These are phyloP conservation scores for Plectrocnemia conspersa DNA, from an alignment of 1,140 invertebrate genomes.

Conservation along the genomic window DNA sequence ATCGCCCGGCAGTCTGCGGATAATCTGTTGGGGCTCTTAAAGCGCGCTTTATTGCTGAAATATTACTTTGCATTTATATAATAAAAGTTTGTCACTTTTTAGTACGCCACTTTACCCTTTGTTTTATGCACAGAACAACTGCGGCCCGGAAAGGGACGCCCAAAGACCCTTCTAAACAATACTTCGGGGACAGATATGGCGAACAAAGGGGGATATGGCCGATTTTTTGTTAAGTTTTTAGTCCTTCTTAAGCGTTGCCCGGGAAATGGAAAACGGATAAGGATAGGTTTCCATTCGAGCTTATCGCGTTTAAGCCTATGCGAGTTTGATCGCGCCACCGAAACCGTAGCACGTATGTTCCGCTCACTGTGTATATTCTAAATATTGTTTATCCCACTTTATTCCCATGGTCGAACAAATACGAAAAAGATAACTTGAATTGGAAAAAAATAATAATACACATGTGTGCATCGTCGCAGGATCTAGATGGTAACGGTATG, in stretches of 20 bases:
- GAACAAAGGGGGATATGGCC: constrained; percentile 23
- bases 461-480: too few relatives aligned
- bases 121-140: constrained; percentile 29
- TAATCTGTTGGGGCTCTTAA: constrained; percentile 1
- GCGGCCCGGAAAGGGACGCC: constrained; percentile 12
- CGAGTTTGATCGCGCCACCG: constrained; percentile 2
- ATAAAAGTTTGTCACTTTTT: constrained; percentile 34
- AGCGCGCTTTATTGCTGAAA: constrained; percentile 10
- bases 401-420: too few relatives aligned
- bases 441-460: too few relatives aligned
- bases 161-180: constrained; percentile 24
- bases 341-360: too few relatives aligned
- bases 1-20: background rate
- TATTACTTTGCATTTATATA: constrained; percentile 30
- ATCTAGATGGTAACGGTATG: too few relatives aligned
- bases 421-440: too few relatives aligned
- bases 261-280: constrained; percentile 20
- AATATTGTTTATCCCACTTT: too few relatives aligned
- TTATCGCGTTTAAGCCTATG: constrained; percentile 15
- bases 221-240: constrained; percentile 23
- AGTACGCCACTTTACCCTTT: constrained; percentile 20
- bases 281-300: constrained; percentile 15
- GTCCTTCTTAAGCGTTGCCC: constrained; percentile 7
- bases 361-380: too few relatives aligned
- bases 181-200: constrained; percentile 26